A percentile compares a stretch with the other conserved stretches of the same genome.
phyloP scores from a whole-genome alignment of 1,140 invertebrate species.

The Macrobrachium nipponense region DNA sequence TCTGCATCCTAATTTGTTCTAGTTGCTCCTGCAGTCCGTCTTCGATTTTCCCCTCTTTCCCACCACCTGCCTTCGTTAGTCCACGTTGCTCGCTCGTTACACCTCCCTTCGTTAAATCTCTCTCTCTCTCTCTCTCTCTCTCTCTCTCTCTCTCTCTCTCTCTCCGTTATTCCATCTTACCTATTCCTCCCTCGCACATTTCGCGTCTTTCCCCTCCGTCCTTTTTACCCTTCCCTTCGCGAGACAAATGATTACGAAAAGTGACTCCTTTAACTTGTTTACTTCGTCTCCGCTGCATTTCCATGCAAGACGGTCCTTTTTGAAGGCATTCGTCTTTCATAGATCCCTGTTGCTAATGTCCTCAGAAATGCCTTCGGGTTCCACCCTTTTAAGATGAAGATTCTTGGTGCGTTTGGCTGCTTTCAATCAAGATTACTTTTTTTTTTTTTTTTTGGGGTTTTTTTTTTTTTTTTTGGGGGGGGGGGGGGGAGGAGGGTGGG shows the following conservation, averaged over 20 bases:
- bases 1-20: no score
- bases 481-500: not conserved
- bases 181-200: no score
- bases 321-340: no score
- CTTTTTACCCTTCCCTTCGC: not conserved
- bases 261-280: not conserved
- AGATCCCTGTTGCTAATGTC: no score
- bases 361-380: no score
- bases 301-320: not conserved
- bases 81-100: not conserved
- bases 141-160: constrained; percentile 35
- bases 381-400: no score
- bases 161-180: constrained; percentile 12
- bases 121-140: constrained; percentile 10
- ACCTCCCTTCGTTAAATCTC: no score
- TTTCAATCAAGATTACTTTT: not conserved
- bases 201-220: constrained; percentile 1
- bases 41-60: no score
- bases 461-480: not conserved
- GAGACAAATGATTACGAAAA: not conserved
- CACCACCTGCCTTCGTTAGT: not conserved
- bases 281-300: not conserved
- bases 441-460: not conserved
- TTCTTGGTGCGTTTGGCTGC: no score
- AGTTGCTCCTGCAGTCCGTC: no score